phyloP scores from a whole-genome alignment of 1,140 invertebrate species.

The Penaeus chinensis region DNA sequence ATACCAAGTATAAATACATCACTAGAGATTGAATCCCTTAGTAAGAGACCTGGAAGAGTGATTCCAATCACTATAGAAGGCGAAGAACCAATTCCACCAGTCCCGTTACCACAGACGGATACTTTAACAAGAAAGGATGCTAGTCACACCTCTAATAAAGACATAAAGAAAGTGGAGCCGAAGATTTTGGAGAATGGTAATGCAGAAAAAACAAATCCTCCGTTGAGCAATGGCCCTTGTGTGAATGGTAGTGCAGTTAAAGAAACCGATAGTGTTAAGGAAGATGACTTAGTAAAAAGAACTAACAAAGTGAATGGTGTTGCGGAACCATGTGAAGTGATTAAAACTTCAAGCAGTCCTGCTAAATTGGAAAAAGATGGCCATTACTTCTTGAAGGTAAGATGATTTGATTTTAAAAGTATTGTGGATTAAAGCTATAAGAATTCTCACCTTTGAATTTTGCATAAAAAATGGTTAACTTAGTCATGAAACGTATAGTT shows the following conservation, averaged over 20 bases:
- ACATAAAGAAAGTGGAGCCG: too few relatives aligned
- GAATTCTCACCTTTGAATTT: too few relatives aligned
- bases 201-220: slow-evolving; percentile 25
- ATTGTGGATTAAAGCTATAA: too few relatives aligned
- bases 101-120: slow-evolving; percentile 37
- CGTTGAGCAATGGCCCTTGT: slow-evolving; percentile 5
- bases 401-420: not conserved
- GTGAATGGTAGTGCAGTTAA: slow-evolving; percentile 42
- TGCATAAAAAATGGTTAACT: too few relatives aligned
- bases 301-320: slow-evolving; percentile 53
- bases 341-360: not conserved
- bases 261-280: slow-evolving; percentile 4
- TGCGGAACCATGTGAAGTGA: slow-evolving; percentile 20
- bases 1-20: slow-evolving; percentile 13
- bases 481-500: too few relatives aligned
- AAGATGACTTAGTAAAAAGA: slow-evolving; percentile 10
- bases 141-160: too few relatives aligned
- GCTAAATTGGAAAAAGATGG: slow-evolving; percentile 73
- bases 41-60: slow-evolving; percentile 49
- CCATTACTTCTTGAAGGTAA: slow-evolving; percentile 78
- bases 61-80: slow-evolving; percentile 46
- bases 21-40: not conserved
- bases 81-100: slow-evolving; percentile 22
- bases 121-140: slow-evolving; percentile 18
- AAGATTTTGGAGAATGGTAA: slow-evolving; percentile 38